Percentiles rank a stretch among this genome's conserved stretches.
phyloP scores from a whole-genome alignment of 2,113 vertebrate species.

The Lycocorax pyrrhopterus region DNA sequence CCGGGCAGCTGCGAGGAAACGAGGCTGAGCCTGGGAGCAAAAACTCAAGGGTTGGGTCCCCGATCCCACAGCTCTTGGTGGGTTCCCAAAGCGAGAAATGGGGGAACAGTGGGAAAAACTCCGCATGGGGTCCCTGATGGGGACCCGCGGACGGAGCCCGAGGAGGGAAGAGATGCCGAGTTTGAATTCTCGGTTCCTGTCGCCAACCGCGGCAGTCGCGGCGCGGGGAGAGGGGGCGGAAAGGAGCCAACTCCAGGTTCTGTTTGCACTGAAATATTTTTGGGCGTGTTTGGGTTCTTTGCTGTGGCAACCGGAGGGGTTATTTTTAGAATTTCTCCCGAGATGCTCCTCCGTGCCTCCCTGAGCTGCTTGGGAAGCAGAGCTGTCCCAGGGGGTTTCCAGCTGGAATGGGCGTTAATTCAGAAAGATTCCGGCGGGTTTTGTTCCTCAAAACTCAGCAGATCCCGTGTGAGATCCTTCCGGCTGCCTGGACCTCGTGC shows the following conservation, averaged over 20 bases:
- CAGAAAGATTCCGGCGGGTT: background rate
- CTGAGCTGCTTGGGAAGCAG: background rate
- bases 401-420: background rate
- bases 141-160: background rate
- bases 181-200: background rate
- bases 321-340: slow-evolving; percentile 63
- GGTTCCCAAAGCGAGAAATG: background rate
- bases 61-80: background rate
- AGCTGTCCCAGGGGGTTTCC: background rate
- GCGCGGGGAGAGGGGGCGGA: background rate
- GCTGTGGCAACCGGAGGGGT: slow-evolving; percentile 58
- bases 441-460: background rate
- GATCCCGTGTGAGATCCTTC: background rate
- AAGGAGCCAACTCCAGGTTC: slow-evolving; percentile 35
- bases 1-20: background rate
- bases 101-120: background rate
- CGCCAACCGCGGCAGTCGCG: background rate
- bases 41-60: background rate
- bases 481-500: background rate
- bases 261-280: slow-evolving; percentile 51
- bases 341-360: slow-evolving; percentile 24
- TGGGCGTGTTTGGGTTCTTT: slow-evolving; percentile 63
- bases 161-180: background rate
- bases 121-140: background rate
- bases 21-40: background rate